phyloP scores from a whole-genome alignment of 1,140 invertebrate species.

The Phthorimaea operculella region DNA sequence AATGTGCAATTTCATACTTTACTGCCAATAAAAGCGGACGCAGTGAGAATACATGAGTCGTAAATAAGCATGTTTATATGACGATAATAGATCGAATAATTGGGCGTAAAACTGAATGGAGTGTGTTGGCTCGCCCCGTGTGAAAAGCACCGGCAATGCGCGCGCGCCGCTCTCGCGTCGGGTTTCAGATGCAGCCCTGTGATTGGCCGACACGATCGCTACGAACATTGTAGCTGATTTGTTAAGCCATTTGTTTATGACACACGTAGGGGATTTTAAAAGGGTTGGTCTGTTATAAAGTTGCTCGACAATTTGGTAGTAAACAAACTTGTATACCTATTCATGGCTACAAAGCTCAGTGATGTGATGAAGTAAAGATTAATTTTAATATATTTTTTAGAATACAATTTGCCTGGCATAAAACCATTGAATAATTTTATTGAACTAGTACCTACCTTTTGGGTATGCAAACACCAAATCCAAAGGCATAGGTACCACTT shows the following conservation, averaged over 20 bases:
- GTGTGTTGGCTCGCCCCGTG: slow-evolving; percentile 20
- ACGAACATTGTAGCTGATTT: slow-evolving; percentile 31
- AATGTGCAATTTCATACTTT: slow-evolving; percentile 59
- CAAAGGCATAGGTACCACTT: no score
- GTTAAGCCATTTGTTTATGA: slow-evolving; percentile 16
- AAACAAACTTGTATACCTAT: no score
- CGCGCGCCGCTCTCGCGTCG: slow-evolving; percentile 15
- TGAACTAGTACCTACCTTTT: no score
- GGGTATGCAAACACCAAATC: no score
- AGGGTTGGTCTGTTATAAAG: not conserved
- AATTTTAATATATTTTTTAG: no score
- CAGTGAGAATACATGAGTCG: slow-evolving; percentile 34
- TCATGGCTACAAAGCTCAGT: no score
- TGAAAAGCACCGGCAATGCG: slow-evolving; percentile 26
- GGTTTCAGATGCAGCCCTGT: slow-evolving; percentile 8
- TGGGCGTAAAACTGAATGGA: slow-evolving; percentile 39
- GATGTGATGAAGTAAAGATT: no score
- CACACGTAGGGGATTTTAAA: slow-evolving; percentile 24
- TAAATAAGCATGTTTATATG: slow-evolving; percentile 56
- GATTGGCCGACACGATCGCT: slow-evolving; percentile 23
- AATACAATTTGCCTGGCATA: no score
- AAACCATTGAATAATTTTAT: no score
- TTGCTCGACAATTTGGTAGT: not conserved
- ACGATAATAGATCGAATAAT: slow-evolving; percentile 53
- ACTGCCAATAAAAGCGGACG: slow-evolving; percentile 50